Conservation (phyloP, 1,140 invertebrate species). For the Drosophila sucinea region DNA sequence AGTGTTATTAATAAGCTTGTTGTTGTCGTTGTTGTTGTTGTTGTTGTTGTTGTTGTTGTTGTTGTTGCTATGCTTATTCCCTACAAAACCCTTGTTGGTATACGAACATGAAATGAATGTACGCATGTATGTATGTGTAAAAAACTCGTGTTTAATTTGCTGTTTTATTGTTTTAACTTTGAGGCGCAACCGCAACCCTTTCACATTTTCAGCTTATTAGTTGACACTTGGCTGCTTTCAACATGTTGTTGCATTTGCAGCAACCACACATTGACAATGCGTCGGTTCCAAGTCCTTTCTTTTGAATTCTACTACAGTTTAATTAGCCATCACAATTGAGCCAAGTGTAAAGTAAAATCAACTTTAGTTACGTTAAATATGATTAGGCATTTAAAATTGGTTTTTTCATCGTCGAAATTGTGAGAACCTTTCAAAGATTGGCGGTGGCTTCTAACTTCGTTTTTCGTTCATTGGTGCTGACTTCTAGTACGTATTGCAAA, state of each 20-base stretch:
- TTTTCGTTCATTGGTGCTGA: too few species aligned
- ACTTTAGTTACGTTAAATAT: too few species aligned
- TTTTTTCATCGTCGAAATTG: too few species aligned
- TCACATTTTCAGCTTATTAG: constrained; percentile 49
- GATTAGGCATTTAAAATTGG: too few species aligned
- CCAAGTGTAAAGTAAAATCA: too few species aligned
- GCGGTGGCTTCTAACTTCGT: too few species aligned
- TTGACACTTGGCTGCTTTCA: constrained; percentile 65
- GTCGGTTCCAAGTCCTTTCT: not conserved
- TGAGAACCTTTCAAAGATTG: too few species aligned
- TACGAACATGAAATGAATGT: not conserved
- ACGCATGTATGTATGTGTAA: not conserved
- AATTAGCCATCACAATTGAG: constrained; percentile 45
- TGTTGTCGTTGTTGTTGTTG: not conserved
- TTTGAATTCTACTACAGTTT: not conserved
- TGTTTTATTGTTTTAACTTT: constrained; percentile 74
- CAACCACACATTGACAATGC: constrained; percentile 1
- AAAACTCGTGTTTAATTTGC: constrained; percentile 61
- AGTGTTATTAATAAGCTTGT: constrained; percentile 71
- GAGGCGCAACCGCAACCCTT: constrained; percentile 47
- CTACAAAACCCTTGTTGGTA: constrained; percentile 11
- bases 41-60: constrained; percentile 25
- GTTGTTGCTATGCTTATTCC: not conserved
- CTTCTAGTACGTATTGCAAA: too few species aligned
- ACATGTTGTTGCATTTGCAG: constrained; percentile 27